These are phyloP conservation scores for Falco columbarius DNA, from an alignment of 2,797 vertebrate genomes.

Conservation along the genomic window DNA sequence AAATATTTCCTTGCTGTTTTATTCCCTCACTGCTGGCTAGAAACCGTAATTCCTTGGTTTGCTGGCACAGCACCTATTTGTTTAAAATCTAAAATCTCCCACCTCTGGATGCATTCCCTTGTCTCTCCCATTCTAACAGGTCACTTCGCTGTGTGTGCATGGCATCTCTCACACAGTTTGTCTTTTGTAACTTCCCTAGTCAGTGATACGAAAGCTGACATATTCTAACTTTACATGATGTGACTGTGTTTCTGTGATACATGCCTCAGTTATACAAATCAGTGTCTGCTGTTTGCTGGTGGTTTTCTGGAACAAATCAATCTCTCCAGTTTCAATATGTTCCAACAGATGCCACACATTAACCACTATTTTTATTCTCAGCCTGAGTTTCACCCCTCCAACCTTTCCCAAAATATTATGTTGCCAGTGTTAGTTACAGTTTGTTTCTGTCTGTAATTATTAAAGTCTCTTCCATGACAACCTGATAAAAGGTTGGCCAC, in stretches of 20 bases:
- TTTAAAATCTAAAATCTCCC: conserved; percentile 1
- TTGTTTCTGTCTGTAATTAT: conserved; percentile 67
- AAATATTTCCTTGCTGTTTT: neutral
- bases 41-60: neutral
- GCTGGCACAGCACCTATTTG: neutral
- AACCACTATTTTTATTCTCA: conserved; percentile 62
- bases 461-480: conserved; percentile 59
- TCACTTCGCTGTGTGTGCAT: neutral
- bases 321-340: conserved; percentile 41
- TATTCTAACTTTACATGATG: neutral
- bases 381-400: conserved; percentile 41
- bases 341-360: conserved; percentile 56
- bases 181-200: neutral
- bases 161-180: neutral
- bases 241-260: neutral
- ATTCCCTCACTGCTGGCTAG: neutral
- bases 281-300: conserved; percentile 16
- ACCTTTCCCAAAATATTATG: conserved; percentile 65
- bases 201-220: neutral
- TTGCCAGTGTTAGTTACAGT: conserved; percentile 65
- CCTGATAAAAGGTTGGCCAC: conserved; percentile 60
- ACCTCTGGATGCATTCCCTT: neutral
- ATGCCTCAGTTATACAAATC: neutral
- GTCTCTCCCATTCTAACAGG: neutral
- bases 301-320: conserved; percentile 61